These are phyloP conservation scores for Danio kyathit DNA, from an alignment of 2,797 vertebrate species.

Conservation along the genomic window DNA sequence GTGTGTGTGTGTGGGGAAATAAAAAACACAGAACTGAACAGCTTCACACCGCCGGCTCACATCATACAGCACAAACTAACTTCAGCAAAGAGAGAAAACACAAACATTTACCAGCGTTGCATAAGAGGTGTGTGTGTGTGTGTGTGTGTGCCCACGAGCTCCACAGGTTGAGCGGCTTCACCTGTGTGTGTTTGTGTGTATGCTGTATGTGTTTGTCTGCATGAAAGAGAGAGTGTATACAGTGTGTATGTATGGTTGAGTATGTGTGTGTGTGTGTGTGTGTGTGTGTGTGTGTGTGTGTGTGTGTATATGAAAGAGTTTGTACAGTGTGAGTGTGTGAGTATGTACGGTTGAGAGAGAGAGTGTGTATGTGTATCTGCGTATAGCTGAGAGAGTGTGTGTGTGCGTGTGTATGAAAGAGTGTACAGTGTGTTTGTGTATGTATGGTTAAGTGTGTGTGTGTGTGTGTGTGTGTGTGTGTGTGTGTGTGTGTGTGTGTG, in stretches of 20 bases:
- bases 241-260: background rate
- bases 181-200: background rate
- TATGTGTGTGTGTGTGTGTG: background rate
- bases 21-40: background rate
- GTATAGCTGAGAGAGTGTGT: no score
- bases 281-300: background rate
- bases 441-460: no score
- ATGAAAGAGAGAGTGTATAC: background rate
- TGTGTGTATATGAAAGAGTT: background rate
- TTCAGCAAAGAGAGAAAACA: no score
- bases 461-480: no score
- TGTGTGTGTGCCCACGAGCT: background rate
- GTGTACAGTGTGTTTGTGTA: no score
- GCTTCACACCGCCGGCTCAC: background rate
- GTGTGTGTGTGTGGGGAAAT: background rate
- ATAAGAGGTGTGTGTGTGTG: background rate
- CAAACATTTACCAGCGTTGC: background rate
- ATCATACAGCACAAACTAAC: background rate
- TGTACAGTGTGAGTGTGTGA: no score
- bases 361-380: no score
- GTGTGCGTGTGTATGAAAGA: no score
- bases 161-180: constrained; percentile 8
- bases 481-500: no score
- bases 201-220: constrained; percentile 8
- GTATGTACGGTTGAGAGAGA: no score